Percentiles rank a stretch among this genome's conserved stretches.
Conservation (phyloP, 1,140 invertebrate genomes). For the Brachystomella parvula region DNA sequence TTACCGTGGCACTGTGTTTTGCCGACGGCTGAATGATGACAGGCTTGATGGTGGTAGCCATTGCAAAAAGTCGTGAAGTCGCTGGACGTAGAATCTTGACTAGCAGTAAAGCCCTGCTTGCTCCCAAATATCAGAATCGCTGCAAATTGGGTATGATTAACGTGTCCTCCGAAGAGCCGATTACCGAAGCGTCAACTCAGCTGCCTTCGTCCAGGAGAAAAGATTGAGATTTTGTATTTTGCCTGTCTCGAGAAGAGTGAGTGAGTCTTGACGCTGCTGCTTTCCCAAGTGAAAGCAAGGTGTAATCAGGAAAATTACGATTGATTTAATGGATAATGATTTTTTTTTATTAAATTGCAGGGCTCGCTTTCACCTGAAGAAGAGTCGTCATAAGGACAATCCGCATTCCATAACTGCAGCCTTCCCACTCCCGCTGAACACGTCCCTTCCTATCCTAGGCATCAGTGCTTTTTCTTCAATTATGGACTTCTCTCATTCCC, state of each 20-base stretch:
- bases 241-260: no score
- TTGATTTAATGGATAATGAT: no score
- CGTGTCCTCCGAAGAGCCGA: no score
- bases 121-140: no score
- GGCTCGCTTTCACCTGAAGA: constrained; percentile 39
- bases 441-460: constrained; percentile 25
- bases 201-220: no score
- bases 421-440: constrained; percentile 26
- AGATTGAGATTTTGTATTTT: no score
- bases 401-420: constrained; percentile 26
- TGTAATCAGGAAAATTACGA: no score
- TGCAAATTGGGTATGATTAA: no score
- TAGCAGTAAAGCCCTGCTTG: constrained; percentile 19
- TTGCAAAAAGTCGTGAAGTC: constrained; percentile 2
- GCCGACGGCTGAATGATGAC: not conserved
- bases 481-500: constrained; percentile 22
- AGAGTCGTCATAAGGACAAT: constrained; percentile 31
- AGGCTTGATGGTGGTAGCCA: constrained; percentile 7
- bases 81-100: constrained; percentile 13
- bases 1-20: constrained; percentile 32
- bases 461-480: constrained; percentile 15
- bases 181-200: no score
- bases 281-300: no score
- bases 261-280: no score
- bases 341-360: constrained; percentile 24